These are phyloP conservation scores for Crenichthys baileyi DNA, from an alignment of 2,797 vertebrate species.

Conservation along the genomic window DNA sequence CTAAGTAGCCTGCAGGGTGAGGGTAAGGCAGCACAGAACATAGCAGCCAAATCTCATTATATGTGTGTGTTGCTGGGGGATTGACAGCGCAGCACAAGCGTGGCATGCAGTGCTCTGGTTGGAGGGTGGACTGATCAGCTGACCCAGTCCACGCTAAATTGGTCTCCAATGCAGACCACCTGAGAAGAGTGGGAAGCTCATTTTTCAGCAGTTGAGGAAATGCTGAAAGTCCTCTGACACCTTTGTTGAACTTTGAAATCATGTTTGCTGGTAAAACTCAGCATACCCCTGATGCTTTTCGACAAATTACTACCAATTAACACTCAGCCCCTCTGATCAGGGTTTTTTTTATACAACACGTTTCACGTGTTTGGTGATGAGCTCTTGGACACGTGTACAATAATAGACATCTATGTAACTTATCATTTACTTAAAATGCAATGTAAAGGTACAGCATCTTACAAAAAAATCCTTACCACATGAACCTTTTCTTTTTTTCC, in stretches of 20 bases:
- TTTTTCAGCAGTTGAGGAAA: conserved; percentile 10
- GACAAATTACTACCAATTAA: no score
- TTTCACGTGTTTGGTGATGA: not conserved
- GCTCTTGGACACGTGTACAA: not conserved
- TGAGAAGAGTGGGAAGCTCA: conserved; percentile 31
- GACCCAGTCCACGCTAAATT: conserved; percentile 59
- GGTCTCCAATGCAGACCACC: conserved; percentile 32
- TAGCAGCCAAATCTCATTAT: conserved; percentile 2
- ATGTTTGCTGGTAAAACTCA: not conserved
- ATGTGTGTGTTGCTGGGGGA: not conserved
- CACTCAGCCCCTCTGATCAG: no score
- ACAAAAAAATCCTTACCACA: not conserved
- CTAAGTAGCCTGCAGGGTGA: conserved; percentile 32
- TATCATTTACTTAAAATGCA: no score
- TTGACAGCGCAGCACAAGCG: conserved; percentile 15
- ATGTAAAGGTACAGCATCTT: not conserved
- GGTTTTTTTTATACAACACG: not conserved
- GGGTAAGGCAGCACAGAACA: conserved; percentile 46
- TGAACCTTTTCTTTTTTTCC: not conserved
- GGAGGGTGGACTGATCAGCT: conserved; percentile 57
- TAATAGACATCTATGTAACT: no score
- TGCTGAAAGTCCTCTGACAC: not conserved
- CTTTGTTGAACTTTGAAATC: not conserved
- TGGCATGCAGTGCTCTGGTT: conserved; percentile 53
- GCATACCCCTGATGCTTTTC: not conserved